Percentiles rank a stretch among this genome's conserved stretches.
Conservation (phyloP, 1,140 invertebrate species). For the Pachypsylla venusta region DNA sequence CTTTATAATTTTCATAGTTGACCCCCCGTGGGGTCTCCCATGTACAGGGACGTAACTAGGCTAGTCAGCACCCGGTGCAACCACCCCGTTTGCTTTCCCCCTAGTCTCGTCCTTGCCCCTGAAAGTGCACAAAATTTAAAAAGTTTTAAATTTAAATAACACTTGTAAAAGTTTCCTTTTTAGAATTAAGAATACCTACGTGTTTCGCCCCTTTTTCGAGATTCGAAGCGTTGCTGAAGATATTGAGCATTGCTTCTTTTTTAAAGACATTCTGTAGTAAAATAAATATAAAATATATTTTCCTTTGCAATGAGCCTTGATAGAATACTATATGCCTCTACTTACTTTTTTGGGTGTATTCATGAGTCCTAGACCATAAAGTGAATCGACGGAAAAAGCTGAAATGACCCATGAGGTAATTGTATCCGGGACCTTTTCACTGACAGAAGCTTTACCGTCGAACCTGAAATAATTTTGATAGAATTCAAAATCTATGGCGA, state of each 20-base stretch:
- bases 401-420: constrained; percentile 87
- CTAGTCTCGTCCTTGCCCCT: neutral
- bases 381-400: constrained; percentile 77
- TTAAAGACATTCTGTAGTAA: constrained; percentile 1
- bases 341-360: constrained; percentile 46
- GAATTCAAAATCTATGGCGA: too few relatives aligned
- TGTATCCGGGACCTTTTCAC: constrained; percentile 58
- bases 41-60: too few relatives aligned
- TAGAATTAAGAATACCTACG: too few relatives aligned
- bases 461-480: constrained; percentile 35
- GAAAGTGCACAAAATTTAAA: neutral
- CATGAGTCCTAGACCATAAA: constrained; percentile 69
- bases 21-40: too few relatives aligned
- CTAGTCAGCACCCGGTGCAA: too few relatives aligned
- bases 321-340: too few relatives aligned
- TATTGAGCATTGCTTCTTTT: too few relatives aligned
- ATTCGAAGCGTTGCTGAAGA: neutral
- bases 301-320: neutral
- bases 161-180: too few relatives aligned
- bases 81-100: too few relatives aligned
- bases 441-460: constrained; percentile 36
- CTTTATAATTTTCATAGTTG: too few relatives aligned
- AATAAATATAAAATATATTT: constrained; percentile 10
- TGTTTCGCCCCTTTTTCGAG: too few relatives aligned
- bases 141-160: too few relatives aligned